Conservation (phyloP, 2,797 vertebrate genomes). For the Oreortyx pictus region DNA sequence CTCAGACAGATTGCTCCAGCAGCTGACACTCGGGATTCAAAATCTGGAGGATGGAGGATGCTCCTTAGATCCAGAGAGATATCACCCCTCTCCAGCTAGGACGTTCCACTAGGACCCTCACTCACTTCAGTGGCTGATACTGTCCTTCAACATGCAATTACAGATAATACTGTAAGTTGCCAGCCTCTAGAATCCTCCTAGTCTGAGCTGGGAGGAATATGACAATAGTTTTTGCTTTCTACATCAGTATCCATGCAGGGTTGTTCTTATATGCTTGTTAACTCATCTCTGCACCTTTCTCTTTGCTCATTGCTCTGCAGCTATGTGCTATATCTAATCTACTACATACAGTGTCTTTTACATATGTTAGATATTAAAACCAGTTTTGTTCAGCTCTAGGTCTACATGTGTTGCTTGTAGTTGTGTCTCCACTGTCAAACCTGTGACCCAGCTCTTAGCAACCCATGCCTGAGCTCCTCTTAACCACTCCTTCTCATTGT, state of each 20-base stretch:
- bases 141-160: background rate
- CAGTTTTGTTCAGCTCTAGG: background rate
- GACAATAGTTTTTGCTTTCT: background rate
- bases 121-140: background rate
- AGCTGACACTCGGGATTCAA: background rate
- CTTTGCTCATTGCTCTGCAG: background rate
- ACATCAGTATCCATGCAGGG: background rate
- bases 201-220: background rate
- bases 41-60: background rate
- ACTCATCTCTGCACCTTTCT: background rate
- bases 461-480: background rate
- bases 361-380: rapidly evolving
- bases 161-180: background rate
- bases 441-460: background rate
- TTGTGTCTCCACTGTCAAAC: background rate
- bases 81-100: background rate
- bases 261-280: background rate
- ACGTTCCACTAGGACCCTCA: background rate
- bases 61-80: background rate
- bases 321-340: background rate
- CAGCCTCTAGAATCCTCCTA: background rate
- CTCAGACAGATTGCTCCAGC: too few relatives aligned
- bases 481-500: background rate
- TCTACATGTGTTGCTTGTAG: background rate
- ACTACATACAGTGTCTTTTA: background rate